Evolutionary conservation across 2,888 invertebrate genomes (phyloP), one percentile per base, ranked within the genome.

Genomic region (Leistus spinibarbis): DNA sequence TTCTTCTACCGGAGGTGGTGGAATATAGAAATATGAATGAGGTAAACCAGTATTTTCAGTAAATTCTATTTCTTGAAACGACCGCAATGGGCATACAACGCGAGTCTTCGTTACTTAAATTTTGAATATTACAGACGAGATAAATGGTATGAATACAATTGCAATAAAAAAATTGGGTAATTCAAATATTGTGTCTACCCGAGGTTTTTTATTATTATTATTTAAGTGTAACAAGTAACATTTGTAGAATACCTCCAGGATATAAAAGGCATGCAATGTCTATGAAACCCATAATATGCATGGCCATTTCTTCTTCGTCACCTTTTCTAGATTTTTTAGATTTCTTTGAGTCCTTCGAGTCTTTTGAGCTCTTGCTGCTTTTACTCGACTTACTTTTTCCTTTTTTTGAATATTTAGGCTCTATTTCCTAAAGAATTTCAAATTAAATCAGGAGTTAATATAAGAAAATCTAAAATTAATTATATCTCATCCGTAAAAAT

Each of bases 271-370:
- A 77, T 4, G 83, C 81, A 16, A 85, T 75, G 79, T 86, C 84
- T 13, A 84, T 74, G 22, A 82, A 77, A 0, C 82, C 82, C 84
- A 85, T 85, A 7, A 84, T 79, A 77, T 86, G 85, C 62, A 86
- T 78, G 77, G 75, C 82, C 24, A 79, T 79, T 17, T 27, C 69
- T 60, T 68, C 63, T 68, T 76, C 53, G 40, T 73, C 57, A 56
- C 27, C 54, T 20, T 40, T 4, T 69, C 68, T 17, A 22, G 19
- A 40, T 40, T 40, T 40, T 54, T 64, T 64, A 3, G 64, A 74
- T 16, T 17, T 17, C 62, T 69, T 64, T 10, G 70, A 65, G 63
- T 60, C 19, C 75, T 75, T 60, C 13, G 24, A 60, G 17, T 13
- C 13, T 3, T 2, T 40, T 40, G 40, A 62, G 9, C 68, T 76